These are phyloP conservation scores for Elephantulus edwardii DNA, from an alignment of 2,113 vertebrate genomes.

Conservation along the genomic window DNA sequence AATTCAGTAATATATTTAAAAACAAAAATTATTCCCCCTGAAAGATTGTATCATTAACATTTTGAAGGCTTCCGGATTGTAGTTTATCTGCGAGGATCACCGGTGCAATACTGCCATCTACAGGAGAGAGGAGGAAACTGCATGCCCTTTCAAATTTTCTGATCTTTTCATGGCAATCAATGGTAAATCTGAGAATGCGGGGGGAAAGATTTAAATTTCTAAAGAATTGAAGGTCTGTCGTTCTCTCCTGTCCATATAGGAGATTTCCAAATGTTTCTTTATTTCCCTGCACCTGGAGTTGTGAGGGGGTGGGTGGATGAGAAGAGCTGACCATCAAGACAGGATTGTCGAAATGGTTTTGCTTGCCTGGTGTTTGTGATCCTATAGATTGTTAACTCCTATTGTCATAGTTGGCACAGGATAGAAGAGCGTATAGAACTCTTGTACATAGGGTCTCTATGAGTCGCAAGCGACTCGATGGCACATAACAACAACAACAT, in stretches of 20 bases:
- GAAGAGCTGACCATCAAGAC: neutral
- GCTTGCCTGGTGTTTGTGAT: neutral
- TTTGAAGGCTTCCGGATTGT: neutral
- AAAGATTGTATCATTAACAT: conserved; percentile 75
- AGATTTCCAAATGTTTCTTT: neutral
- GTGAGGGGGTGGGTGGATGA: neutral
- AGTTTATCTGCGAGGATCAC: neutral
- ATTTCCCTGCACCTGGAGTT: neutral
- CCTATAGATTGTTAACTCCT: no score
- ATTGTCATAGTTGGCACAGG: no score
- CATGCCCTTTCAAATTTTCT: neutral
- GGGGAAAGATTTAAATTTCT: neutral
- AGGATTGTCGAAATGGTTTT: neutral
- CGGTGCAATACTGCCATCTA: conserved; percentile 83
- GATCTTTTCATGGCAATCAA: neutral
- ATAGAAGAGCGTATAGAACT: no score
- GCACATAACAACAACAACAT: no score
- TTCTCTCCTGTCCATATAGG: neutral
- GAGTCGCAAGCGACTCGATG: no score
- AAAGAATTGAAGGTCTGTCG: neutral
- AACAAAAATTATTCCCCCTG: conserved; percentile 73
- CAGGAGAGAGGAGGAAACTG: conserved; percentile 29
- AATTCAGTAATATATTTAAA: conserved; percentile 78
- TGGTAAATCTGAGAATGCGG: neutral
- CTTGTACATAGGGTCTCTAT: no score